Conservation (phyloP, 2,888 invertebrate genomes). For the Oscheius myriophilus region DNA sequence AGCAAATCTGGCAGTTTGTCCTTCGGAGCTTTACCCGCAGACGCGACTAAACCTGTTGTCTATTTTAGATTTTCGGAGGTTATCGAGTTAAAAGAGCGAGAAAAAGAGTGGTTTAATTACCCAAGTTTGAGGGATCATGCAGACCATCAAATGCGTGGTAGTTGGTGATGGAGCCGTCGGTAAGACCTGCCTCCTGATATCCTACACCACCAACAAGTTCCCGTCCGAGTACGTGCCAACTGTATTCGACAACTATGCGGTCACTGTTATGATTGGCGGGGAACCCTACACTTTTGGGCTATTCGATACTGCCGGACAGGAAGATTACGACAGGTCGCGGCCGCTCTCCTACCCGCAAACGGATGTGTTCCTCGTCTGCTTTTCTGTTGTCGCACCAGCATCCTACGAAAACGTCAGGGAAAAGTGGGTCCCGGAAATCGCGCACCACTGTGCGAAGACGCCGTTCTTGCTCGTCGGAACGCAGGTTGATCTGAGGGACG, state of each 20-base stretch:
- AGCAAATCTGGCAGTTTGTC: too few species aligned
- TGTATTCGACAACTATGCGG: constrained; percentile 77
- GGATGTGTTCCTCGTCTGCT: constrained; percentile 82
- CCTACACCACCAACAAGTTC: constrained; percentile 77
- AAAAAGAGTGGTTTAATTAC: too few species aligned
- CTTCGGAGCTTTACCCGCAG: too few species aligned
- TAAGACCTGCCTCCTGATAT: constrained; percentile 86
- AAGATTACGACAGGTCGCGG: constrained; percentile 86
- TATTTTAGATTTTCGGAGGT: too few species aligned
- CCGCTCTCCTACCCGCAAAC: constrained; percentile 64
- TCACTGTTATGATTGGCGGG: constrained; percentile 91
- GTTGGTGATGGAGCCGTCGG: constrained; percentile 97
- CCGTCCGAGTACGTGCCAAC: constrained; percentile 72
- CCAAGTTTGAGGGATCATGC: constrained; percentile 60
- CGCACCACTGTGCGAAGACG: constrained; percentile 99
- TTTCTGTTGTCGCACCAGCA: constrained; percentile 97
- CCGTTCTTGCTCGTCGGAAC: constrained; percentile 97
- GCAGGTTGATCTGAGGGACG: constrained; percentile 96
- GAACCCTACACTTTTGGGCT: constrained; percentile 97
- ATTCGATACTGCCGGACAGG: constrained; percentile 93
- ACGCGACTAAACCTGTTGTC: too few species aligned
- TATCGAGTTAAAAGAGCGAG: too few species aligned
- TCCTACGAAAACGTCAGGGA: constrained; percentile 99
- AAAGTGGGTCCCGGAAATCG: constrained; percentile 89
- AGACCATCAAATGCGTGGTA: constrained; percentile 85